These are phyloP conservation scores for Catalaphyllia jardinei DNA, from an alignment of 64 coral and sea anemone species.

Conservation along the genomic window DNA sequence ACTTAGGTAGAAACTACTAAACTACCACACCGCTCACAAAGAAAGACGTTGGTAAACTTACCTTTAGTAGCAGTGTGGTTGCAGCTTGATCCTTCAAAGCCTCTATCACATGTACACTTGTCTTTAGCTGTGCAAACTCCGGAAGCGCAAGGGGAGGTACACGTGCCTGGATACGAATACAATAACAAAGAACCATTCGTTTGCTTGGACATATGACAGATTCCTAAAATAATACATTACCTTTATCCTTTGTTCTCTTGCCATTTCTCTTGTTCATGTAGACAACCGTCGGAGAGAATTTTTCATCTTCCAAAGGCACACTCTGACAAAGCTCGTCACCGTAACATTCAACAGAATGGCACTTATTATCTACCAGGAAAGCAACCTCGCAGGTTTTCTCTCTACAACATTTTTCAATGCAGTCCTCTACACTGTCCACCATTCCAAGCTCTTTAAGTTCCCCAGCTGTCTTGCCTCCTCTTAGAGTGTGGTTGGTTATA, in stretches of 20 bases:
- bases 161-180: conserved; percentile 34
- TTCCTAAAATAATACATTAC: conserved; percentile 9
- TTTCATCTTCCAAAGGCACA: conserved; percentile 53
- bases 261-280: conserved; percentile 88
- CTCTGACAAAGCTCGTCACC: conserved; percentile 90
- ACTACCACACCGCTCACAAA: background rate
- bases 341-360: conserved; percentile 89
- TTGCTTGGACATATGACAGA: background rate
- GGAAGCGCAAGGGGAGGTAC: conserved; percentile 48
- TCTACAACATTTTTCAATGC: conserved; percentile 89
- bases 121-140: conserved; percentile 69
- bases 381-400: conserved; percentile 80
- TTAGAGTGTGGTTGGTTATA: conserved; percentile 81
- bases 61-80: conserved; percentile 63
- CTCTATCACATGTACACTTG: conserved; percentile 77
- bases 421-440: conserved; percentile 80
- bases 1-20: background rate
- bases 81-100: conserved; percentile 71
- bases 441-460: conserved; percentile 75
- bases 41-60: background rate
- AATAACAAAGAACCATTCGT: background rate
- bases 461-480: conserved; percentile 88
- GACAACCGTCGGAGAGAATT: conserved; percentile 79
- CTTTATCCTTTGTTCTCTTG: conserved; percentile 84
- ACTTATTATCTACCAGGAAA: conserved; percentile 68